Evolutionary conservation across 1,140 invertebrate genomes (phyloP).

Genomic region (Trichomalopsis sarcophagae): DNA sequence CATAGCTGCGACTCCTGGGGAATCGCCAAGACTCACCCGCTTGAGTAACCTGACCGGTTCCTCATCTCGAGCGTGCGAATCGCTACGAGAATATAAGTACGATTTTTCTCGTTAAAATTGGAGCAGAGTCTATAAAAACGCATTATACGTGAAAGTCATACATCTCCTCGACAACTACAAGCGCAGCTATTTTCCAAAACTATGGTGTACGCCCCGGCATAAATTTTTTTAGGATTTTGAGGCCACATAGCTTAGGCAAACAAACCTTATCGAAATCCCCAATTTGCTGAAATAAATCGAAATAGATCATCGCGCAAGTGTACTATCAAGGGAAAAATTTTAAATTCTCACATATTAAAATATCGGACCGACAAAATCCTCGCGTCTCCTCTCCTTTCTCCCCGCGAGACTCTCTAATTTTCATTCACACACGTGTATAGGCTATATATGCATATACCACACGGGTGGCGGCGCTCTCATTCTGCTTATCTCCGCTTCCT

Average conservation of each 20-base stretch:
- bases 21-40: not conserved
- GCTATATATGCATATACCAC: not conserved
- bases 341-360: constrained; percentile 5
- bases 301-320: not conserved
- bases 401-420: constrained; percentile 44
- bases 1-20: not conserved
- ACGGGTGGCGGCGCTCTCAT: not conserved
- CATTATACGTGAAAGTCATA: too few relatives aligned
- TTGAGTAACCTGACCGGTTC: constrained; percentile 6
- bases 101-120: not conserved
- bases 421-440: not conserved
- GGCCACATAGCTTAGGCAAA: not conserved
- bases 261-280: not conserved
- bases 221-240: not conserved
- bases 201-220: not conserved
- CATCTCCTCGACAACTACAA: not conserved
- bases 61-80: not conserved
- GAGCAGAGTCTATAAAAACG: too few relatives aligned
- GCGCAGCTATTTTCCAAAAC: not conserved
- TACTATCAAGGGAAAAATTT: not conserved
- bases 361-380: not conserved
- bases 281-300: not conserved
- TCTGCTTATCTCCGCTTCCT: constrained; percentile 17
- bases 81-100: not conserved
- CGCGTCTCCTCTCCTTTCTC: constrained; percentile 45